These are phyloP conservation scores for Phoeniculus purpureus DNA, from an alignment of 2,797 vertebrate genomes.

Conservation along the genomic window DNA sequence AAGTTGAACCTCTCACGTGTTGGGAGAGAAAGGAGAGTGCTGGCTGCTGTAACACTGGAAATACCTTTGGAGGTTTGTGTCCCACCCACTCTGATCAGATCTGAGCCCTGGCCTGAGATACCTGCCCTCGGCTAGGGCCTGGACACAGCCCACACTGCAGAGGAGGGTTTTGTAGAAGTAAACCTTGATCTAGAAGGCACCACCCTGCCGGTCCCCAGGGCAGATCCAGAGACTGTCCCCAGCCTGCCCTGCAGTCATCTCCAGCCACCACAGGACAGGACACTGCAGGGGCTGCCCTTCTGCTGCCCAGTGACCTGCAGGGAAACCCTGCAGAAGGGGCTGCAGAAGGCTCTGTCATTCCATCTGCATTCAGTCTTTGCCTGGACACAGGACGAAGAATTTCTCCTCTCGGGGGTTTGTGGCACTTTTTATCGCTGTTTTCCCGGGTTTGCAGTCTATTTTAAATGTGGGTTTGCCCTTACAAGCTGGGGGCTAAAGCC, in stretches of 20 bases:
- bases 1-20: neutral
- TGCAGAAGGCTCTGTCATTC: neutral
- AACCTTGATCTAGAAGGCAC: neutral
- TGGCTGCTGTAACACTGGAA: neutral
- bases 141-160: accelerated
- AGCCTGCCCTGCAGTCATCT: neutral
- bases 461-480: conserved; percentile 33
- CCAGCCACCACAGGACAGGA: neutral
- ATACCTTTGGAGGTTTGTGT: neutral
- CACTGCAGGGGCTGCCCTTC: neutral
- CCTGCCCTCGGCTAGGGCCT: accelerated
- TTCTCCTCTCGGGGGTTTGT: conserved; percentile 24
- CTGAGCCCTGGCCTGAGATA: neutral
- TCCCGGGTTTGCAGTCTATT: neutral
- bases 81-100: neutral
- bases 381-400: neutral
- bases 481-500: neutral
- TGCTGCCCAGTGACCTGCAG: accelerated
- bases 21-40: neutral
- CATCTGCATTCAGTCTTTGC: conserved; percentile 2
- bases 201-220: neutral
- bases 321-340: neutral
- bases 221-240: neutral
- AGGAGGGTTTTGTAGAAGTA: neutral
- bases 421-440: conserved; percentile 20